Evolutionary conservation across 1,140 invertebrate species (phyloP).

Genomic region (Eupristina koningsbergeri): DNA sequence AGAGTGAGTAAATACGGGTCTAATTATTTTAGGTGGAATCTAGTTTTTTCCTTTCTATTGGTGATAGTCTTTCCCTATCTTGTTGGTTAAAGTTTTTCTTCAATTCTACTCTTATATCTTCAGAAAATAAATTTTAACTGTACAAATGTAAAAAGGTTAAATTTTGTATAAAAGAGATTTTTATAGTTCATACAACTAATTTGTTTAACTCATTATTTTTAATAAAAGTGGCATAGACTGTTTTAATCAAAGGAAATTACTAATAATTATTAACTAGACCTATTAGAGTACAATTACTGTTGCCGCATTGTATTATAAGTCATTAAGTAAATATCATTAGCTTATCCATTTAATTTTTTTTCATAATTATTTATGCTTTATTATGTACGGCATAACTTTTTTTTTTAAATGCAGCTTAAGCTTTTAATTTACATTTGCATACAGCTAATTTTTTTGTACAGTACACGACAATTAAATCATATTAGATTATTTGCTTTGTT

Average conservation of each 20-base stretch:
- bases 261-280: slow-evolving; percentile 56
- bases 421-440: slow-evolving; percentile 22
- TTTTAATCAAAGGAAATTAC: slow-evolving; percentile 57
- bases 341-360: slow-evolving; percentile 33
- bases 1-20: slow-evolving; percentile 78
- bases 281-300: slow-evolving; percentile 39
- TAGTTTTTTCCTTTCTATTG: slow-evolving; percentile 50
- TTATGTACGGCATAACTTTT: slow-evolving; percentile 33
- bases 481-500: slow-evolving; percentile 11
- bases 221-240: slow-evolving; percentile 39
- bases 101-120: slow-evolving; percentile 17
- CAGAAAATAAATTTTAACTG: slow-evolving; percentile 8
- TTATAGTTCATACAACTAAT: slow-evolving; percentile 16
- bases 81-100: slow-evolving; percentile 21
- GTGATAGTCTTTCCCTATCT: slow-evolving; percentile 39
- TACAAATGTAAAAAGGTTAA: neutral
- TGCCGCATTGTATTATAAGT: slow-evolving; percentile 20
- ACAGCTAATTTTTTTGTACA: slow-evolving; percentile 19
- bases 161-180: neutral
- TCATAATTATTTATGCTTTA: slow-evolving; percentile 28
- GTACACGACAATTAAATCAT: slow-evolving; percentile 6
- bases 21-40: slow-evolving; percentile 1
- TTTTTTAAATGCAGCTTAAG: slow-evolving; percentile 27
- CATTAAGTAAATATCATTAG: slow-evolving; percentile 24
- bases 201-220: slow-evolving; percentile 25